Conservation (phyloP, 2,797 vertebrate species). For the Oophaga sylvatica region DNA sequence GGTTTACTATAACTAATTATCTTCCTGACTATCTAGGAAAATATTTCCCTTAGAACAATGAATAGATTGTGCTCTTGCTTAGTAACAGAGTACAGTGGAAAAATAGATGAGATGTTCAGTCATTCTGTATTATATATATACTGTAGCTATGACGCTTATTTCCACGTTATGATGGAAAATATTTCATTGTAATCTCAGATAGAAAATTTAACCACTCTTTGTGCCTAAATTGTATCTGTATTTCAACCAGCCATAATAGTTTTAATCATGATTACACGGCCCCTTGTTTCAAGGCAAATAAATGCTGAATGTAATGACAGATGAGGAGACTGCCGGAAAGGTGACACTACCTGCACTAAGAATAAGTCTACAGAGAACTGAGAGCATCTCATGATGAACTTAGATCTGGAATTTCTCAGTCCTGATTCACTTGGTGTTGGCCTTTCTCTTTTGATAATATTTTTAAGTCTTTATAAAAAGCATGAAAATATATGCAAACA, state of each 20-base stretch:
- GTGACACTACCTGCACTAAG: neutral
- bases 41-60: conserved; percentile 41
- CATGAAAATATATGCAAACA: neutral
- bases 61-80: conserved; percentile 12
- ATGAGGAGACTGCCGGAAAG: neutral
- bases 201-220: neutral
- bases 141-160: neutral
- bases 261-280: neutral
- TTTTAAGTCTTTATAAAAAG: neutral
- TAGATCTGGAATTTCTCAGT: neutral
- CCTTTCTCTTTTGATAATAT: neutral
- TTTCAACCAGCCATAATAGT: neutral
- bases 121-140: conserved; percentile 5
- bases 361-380: neutral
- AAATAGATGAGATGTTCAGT: conserved; percentile 23
- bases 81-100: conserved; percentile 33
- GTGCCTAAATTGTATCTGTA: neutral
- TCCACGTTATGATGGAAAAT: conserved; percentile 30
- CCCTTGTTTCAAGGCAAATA: neutral
- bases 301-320: neutral
- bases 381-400: neutral
- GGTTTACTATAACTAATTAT: conserved; percentile 33
- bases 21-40: conserved; percentile 23
- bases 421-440: neutral
- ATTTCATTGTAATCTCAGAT: neutral